Conservation (phyloP, 2,113 vertebrate genomes). For the Gadus chalcogrammus region DNA sequence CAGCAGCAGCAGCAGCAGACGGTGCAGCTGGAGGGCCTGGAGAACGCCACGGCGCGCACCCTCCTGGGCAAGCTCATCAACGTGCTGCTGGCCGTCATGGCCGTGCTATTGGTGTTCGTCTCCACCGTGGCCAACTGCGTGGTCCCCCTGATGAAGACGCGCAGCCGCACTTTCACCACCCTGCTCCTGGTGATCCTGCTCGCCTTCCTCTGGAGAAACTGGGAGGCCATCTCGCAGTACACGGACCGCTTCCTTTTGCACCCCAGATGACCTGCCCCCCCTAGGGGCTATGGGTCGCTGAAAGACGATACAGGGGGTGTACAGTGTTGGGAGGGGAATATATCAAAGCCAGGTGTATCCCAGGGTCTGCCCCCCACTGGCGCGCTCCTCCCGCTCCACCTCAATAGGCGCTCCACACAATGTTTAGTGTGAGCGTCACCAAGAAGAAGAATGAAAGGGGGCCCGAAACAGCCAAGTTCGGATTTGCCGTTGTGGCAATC, state of each 20-base stretch:
- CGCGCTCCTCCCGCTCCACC: background rate
- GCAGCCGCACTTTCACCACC: slow-evolving; percentile 90
- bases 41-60: slow-evolving; percentile 89
- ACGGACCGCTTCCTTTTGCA: slow-evolving; percentile 83
- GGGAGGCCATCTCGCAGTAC: slow-evolving; percentile 86
- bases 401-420: slow-evolving; percentile 34
- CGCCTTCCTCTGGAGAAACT: slow-evolving; percentile 95
- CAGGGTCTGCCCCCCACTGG: too few species aligned
- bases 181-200: slow-evolving; percentile 84
- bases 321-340: background rate
- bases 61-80: slow-evolving; percentile 96
- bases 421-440: slow-evolving; percentile 17
- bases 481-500: slow-evolving; percentile 28
- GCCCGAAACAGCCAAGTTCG: background rate
- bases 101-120: slow-evolving; percentile 92
- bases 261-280: slow-evolving; percentile 80
- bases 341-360: background rate
- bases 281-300: slow-evolving; percentile 9
- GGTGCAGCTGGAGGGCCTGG: slow-evolving; percentile 92
- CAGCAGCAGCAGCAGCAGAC: slow-evolving; percentile 98
- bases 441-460: slow-evolving; percentile 11
- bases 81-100: slow-evolving; percentile 93
- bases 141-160: slow-evolving; percentile 94
- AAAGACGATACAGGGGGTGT: slow-evolving; percentile 16
- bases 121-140: slow-evolving; percentile 95